Conservation (phyloP, 2,797 vertebrate species). For the Enteromius treurensis region DNA sequence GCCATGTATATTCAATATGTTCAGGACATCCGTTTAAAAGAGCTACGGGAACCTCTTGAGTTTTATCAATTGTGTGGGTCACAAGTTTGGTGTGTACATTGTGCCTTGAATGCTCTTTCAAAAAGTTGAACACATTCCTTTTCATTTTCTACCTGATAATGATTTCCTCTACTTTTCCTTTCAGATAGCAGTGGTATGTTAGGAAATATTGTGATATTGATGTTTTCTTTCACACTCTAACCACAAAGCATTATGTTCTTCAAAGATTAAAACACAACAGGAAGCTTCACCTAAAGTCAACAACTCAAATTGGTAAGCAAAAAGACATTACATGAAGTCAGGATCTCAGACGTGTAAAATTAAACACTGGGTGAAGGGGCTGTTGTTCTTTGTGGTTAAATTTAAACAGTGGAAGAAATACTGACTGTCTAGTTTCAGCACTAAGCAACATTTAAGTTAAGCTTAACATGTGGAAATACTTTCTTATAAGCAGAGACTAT, state of each 20-base stretch:
- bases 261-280: not conserved
- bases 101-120: not conserved
- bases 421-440: not conserved
- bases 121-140: conserved; percentile 41
- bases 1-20: conserved; percentile 47
- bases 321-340: conserved; percentile 3
- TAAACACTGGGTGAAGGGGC: not conserved
- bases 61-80: conserved; percentile 45
- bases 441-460: not conserved
- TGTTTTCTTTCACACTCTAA: conserved; percentile 6
- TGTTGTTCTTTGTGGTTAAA: not conserved
- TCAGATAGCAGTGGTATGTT: conserved; percentile 39
- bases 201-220: not conserved
- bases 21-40: conserved; percentile 53
- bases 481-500: not conserved
- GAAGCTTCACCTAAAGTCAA: conserved; percentile 1
- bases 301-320: not conserved
- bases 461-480: conserved; percentile 37
- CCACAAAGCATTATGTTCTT: not conserved
- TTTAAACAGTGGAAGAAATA: conserved; percentile 14
- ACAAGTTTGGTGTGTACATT: conserved; percentile 21
- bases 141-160: conserved; percentile 42
- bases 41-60: conserved; percentile 46
- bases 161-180: conserved; percentile 51
- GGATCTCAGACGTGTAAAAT: conserved; percentile 1